Evolutionary conservation across 23 tunicate genomes (phyloP).

Genomic region (Botrylloides violaceus): DNA sequence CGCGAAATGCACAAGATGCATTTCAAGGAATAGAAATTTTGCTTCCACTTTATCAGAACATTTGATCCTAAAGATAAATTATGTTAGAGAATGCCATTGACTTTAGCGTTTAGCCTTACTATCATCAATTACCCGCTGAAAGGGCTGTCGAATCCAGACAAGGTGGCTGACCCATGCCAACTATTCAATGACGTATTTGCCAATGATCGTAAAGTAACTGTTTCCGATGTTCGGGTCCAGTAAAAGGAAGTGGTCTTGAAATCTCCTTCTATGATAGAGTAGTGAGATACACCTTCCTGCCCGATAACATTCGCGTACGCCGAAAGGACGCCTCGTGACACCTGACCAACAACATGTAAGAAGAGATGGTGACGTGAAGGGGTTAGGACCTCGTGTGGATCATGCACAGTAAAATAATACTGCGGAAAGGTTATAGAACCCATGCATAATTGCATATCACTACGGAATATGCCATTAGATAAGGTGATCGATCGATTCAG

Average conservation of each 20-base stretch:
- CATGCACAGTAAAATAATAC: too few relatives aligned
- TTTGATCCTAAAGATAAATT: background rate
- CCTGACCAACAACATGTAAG: too few relatives aligned
- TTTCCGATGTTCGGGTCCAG: background rate
- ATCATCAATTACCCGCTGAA: background rate
- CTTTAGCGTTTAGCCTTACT: background rate
- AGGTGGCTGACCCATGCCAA: background rate
- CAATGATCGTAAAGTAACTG: too few relatives aligned
- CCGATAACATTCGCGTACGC: background rate
- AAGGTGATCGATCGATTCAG: too few relatives aligned
- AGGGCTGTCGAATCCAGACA: background rate
- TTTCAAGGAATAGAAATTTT: background rate
- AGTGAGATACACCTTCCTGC: background rate
- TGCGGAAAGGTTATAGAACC: too few relatives aligned
- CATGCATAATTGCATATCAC: too few relatives aligned
- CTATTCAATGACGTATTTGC: too few relatives aligned
- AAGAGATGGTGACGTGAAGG: too few relatives aligned
- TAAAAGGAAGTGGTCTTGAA: background rate
- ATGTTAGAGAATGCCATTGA: background rate
- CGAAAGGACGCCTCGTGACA: background rate
- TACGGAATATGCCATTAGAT: too few relatives aligned
- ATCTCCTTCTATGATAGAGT: background rate
- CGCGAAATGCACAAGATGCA: background rate
- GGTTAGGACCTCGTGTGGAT: too few relatives aligned
- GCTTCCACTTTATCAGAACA: background rate